Evolutionary conservation across 2,888 invertebrate genomes (phyloP).

Genomic region (Cactoblastis cactorum): DNA sequence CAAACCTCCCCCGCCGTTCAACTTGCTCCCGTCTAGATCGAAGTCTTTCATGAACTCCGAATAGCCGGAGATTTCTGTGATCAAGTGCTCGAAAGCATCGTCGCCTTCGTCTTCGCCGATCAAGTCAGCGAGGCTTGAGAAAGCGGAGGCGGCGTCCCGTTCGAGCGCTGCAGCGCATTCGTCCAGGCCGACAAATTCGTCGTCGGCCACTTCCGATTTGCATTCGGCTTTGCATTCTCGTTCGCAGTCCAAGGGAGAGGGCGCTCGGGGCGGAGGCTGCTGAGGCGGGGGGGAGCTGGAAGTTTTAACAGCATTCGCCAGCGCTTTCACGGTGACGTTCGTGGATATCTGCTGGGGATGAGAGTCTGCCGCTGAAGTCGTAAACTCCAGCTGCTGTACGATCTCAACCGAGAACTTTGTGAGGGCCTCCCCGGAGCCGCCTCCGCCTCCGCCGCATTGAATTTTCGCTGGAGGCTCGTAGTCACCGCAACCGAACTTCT

Average conservation of each 20-base stretch:
- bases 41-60: conserved; percentile 92
- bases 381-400: conserved; percentile 94
- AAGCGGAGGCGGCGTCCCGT: conserved; percentile 88
- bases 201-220: conserved; percentile 88
- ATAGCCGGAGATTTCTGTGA: conserved; percentile 91
- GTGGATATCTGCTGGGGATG: conserved; percentile 95
- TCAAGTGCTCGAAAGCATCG: conserved; percentile 91
- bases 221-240: conserved; percentile 89
- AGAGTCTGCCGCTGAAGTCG: conserved; percentile 91
- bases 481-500: conserved; percentile 87
- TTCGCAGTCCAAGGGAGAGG: conserved; percentile 89
- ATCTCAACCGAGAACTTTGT: conserved; percentile 94
- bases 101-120: conserved; percentile 92
- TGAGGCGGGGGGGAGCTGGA: conserved; percentile 64
- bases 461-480: conserved; percentile 89
- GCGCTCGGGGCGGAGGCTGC: conserved; percentile 80
- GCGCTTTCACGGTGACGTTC: conserved; percentile 91
- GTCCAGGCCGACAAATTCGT: conserved; percentile 91
- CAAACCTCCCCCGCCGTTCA: conserved; percentile 44
- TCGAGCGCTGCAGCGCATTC: conserved; percentile 92
- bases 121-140: conserved; percentile 88
- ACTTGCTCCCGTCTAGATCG: conserved; percentile 77
- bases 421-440: conserved; percentile 72
- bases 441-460: conserved; percentile 72
- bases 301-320: conserved; percentile 72